phyloP scores from a whole-genome alignment of 1,140 invertebrate species.

The Platyura marginata region DNA sequence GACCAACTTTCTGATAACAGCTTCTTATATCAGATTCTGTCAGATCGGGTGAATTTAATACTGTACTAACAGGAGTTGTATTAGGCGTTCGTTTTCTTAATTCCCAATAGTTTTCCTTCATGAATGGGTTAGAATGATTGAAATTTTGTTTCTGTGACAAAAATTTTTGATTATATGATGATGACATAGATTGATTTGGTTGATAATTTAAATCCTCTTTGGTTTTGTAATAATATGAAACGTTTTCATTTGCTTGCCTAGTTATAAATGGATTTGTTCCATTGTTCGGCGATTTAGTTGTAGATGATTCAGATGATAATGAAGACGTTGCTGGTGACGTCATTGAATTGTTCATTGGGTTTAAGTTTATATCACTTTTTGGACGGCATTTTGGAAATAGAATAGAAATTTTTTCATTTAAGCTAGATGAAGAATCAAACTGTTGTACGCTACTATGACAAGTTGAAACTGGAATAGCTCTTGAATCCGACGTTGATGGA shows the following conservation, averaged over 20 bases:
- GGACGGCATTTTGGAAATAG: conserved; percentile 69
- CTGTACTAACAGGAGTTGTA: conserved; percentile 22
- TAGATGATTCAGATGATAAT: conserved; percentile 26
- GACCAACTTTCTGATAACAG: conserved; percentile 6
- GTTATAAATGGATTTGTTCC: not conserved
- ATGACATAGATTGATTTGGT: not conserved
- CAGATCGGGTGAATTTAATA: conserved; percentile 22
- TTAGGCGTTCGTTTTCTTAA: conserved; percentile 6
- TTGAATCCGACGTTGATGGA: not conserved
- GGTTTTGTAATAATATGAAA: not conserved
- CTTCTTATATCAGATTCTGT: conserved; percentile 8
- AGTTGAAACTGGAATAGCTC: not conserved
- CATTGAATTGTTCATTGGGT: conserved; percentile 18
- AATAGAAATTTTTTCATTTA: conserved; percentile 55
- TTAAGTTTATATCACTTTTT: conserved; percentile 36
- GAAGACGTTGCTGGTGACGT: conserved; percentile 22
- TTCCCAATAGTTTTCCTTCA: not conserved
- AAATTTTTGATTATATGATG: not conserved
- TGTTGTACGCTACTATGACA: conserved; percentile 16
- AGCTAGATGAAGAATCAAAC: conserved; percentile 21
- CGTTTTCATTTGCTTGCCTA: not conserved
- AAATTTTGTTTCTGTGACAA: not conserved
- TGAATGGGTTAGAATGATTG: not conserved
- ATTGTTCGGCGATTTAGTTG: not conserved
- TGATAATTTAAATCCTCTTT: not conserved